Evolutionary conservation across 1,140 invertebrate genomes (phyloP).

Genomic region (Thrips palmi): DNA sequence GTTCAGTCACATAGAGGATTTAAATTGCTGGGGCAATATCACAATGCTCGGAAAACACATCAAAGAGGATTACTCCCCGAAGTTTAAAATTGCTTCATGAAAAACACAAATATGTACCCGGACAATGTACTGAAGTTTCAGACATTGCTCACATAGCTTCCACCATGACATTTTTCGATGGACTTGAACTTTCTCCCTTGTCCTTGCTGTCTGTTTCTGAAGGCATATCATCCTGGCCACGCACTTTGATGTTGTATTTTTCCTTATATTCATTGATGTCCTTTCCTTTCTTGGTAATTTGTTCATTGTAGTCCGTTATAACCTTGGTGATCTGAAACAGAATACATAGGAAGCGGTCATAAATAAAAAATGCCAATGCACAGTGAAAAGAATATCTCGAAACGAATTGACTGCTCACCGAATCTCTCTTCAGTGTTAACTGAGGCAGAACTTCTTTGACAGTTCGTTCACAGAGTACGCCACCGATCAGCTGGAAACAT

Average conservation of each 20-base stretch:
- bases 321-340: slow-evolving; percentile 47
- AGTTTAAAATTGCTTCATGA: too few species aligned
- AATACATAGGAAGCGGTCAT: slow-evolving; percentile 11
- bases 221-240: slow-evolving; percentile 38
- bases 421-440: slow-evolving; percentile 61
- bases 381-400: not conserved
- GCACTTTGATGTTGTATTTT: slow-evolving; percentile 67
- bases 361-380: not conserved
- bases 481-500: slow-evolving; percentile 86
- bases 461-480: slow-evolving; percentile 79
- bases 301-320: slow-evolving; percentile 56
- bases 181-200: too few species aligned
- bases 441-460: slow-evolving; percentile 81
- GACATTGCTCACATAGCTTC: slow-evolving; percentile 6
- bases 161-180: slow-evolving; percentile 8
- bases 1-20: too few species aligned
- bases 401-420: slow-evolving; percentile 28
- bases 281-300: slow-evolving; percentile 67
- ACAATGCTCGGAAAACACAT: too few species aligned
- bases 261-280: slow-evolving; percentile 91
- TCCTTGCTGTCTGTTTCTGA: slow-evolving; percentile 21
- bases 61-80: too few species aligned
- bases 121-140: too few species aligned
- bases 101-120: too few species aligned
- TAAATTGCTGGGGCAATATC: too few species aligned